Conservation (phyloP, 2,797 vertebrate genomes). For the Antrozous pallidus region DNA sequence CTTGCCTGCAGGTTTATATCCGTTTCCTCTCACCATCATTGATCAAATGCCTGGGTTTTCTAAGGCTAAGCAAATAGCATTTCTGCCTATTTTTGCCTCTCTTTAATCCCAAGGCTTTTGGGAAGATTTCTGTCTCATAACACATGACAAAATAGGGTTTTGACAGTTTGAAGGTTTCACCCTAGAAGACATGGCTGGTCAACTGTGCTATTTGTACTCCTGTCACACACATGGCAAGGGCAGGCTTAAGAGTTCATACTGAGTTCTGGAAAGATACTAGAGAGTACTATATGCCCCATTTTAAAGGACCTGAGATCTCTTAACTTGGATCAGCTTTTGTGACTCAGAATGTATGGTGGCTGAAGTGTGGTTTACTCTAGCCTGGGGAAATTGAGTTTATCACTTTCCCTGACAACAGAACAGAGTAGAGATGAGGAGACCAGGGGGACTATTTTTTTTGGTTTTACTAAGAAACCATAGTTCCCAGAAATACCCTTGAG, state of each 20-base stretch:
- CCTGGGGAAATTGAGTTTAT: slow-evolving; percentile 22
- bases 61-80: slow-evolving; percentile 35
- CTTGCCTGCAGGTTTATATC: background rate
- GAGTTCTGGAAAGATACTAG: background rate
- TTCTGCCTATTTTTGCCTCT: background rate
- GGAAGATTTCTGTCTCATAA: background rate
- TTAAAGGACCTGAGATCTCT: background rate
- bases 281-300: background rate
- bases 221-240: background rate
- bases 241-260: background rate
- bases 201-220: background rate
- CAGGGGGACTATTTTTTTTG: background rate
- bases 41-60: slow-evolving; percentile 9
- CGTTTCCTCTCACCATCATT: background rate
- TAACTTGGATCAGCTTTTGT: background rate
- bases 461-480: slow-evolving; percentile 9
- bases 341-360: background rate
- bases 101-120: background rate
- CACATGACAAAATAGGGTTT: background rate
- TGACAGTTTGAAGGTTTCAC: background rate
- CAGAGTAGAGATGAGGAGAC: background rate
- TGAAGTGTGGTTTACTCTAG: background rate
- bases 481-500: slow-evolving; percentile 31
- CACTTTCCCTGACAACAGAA: slow-evolving; percentile 28
- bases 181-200: background rate